A percentile compares a stretch with the other conserved stretches of the same genome.
Conservation (phyloP, 2,888 invertebrate species). For the Tipula unca region DNA sequence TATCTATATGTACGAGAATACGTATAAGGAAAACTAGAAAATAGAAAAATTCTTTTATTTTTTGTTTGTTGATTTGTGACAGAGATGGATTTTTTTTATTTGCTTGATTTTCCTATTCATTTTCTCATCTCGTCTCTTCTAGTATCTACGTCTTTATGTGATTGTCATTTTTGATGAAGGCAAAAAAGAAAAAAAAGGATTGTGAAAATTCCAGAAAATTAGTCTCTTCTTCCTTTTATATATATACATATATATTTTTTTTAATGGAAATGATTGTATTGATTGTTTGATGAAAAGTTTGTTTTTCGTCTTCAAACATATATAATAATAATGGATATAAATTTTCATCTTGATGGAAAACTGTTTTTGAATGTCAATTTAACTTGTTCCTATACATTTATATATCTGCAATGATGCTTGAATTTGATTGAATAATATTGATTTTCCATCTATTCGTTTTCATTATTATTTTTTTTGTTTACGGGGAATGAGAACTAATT, state of each 20-base stretch:
- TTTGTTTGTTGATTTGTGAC: not conserved
- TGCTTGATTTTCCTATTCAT: not conserved
- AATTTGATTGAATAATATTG: constrained; percentile 8
- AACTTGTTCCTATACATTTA: not conserved
- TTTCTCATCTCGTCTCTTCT: not conserved
- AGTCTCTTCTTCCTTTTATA: not conserved
- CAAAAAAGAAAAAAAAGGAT: not conserved
- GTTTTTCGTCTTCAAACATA: not conserved
- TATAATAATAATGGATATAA: not conserved
- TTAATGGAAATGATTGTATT: not conserved
- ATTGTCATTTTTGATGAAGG: constrained; percentile 14
- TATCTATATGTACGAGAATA: not conserved
- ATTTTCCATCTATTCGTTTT: not conserved
- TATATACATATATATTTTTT: not conserved
- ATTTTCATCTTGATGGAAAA: not conserved
- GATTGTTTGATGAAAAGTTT: constrained; percentile 8
- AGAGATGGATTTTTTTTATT: not conserved
- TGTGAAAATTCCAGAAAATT: not conserved
- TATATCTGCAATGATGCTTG: not conserved
- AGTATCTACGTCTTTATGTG: not conserved
- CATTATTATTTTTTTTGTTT: not conserved
- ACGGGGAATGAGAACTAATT: not conserved
- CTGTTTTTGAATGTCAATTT: not conserved
- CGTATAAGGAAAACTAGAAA: not conserved
- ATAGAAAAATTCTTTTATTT: not conserved